Evolutionary conservation across 2,888 invertebrate species (phyloP).

Genomic region (Chrysotoxum bicinctum): DNA sequence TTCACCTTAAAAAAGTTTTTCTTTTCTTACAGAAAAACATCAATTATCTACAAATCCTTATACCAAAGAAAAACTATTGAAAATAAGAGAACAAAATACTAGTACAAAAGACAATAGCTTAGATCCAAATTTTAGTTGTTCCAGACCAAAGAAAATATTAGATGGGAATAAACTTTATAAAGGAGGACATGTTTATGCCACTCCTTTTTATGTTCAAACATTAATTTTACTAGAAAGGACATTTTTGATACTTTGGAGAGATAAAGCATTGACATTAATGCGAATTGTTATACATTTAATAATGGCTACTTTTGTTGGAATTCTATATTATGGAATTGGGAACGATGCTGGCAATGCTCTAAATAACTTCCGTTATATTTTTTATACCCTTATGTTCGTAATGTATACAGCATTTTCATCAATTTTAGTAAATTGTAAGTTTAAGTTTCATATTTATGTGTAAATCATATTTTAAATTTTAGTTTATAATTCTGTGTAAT

Average conservation of each 20-base stretch:
- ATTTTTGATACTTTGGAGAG: slow-evolving; percentile 86
- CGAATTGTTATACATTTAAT: slow-evolving; percentile 90
- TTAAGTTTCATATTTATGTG: neutral
- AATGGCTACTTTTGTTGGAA: slow-evolving; percentile 92
- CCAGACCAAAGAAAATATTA: slow-evolving; percentile 76
- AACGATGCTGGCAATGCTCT: slow-evolving; percentile 90
- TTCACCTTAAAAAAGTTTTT: neutral
- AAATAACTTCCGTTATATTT: slow-evolving; percentile 94
- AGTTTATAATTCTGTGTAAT: too few relatives aligned
- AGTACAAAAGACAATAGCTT: slow-evolving; percentile 56
- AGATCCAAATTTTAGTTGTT: slow-evolving; percentile 67
- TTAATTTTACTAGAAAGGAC: slow-evolving; percentile 85
- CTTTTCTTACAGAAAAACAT: neutral
- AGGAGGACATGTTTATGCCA: slow-evolving; percentile 82
- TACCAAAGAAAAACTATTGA: slow-evolving; percentile 17
- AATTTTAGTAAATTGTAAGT: slow-evolving; percentile 94
- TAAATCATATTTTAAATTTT: neutral
- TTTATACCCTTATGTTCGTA: slow-evolving; percentile 95
- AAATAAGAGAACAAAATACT: slow-evolving; percentile 55
- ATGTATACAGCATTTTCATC: slow-evolving; percentile 97
- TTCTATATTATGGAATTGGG: slow-evolving; percentile 93
- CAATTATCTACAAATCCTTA: neutral
- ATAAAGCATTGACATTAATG: slow-evolving; percentile 88
- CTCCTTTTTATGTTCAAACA: slow-evolving; percentile 84
- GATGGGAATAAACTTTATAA: slow-evolving; percentile 77